Percentiles rank a stretch among this genome's conserved stretches.
Conservation (phyloP, 2,113 vertebrate species). For the Rynchops niger region DNA sequence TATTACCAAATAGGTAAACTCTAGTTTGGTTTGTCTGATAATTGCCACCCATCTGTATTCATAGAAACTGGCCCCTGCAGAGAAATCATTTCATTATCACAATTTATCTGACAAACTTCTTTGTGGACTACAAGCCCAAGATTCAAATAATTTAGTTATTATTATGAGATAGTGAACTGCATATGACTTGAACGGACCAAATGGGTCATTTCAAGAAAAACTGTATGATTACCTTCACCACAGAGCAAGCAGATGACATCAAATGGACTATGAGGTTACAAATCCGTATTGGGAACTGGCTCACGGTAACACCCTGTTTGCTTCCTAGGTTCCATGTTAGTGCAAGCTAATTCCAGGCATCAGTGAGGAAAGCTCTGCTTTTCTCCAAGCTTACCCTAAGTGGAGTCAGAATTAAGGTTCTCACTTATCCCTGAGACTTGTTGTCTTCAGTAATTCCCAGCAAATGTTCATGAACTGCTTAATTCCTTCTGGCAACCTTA, state of each 20-base stretch:
- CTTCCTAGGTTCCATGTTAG: neutral
- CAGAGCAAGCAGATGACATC: neutral
- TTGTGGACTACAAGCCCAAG: neutral
- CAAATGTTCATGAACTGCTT: neutral
- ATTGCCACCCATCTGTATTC: neutral
- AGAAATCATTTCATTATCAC: neutral
- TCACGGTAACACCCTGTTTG: rapidly evolving
- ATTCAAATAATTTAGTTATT: neutral
- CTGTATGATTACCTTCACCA: neutral
- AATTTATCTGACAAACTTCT: neutral
- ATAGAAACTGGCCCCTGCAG: neutral
- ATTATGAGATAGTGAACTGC: neutral
- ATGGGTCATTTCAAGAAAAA: neutral
- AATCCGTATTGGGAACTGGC: neutral
- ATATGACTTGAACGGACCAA: neutral
- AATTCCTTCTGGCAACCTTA: neutral
- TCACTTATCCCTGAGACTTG: neutral
- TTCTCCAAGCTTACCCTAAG: neutral
- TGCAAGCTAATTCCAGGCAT: neutral
- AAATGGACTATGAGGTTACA: neutral
- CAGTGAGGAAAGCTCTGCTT: neutral
- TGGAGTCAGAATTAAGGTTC: neutral
- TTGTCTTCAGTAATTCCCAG: neutral
- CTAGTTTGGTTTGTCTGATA: neutral
- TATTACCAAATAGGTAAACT: neutral